phyloP scores from a whole-genome alignment of 2,888 invertebrate species.

The Perizoma flavofasciatum region DNA sequence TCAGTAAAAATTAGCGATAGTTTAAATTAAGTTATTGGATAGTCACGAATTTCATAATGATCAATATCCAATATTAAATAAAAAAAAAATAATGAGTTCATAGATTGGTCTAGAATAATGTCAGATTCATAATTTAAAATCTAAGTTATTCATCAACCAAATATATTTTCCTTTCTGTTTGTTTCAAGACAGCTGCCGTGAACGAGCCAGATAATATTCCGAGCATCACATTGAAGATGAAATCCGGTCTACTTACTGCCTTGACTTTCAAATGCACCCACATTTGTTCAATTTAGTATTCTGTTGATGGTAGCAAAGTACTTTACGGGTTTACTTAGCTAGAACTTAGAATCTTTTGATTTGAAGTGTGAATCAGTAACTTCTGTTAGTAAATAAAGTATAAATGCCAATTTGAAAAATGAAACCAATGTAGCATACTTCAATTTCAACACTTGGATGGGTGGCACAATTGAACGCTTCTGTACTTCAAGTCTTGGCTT shows the following conservation, averaged over 20 bases:
- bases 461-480: no score
- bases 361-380: slow-evolving; percentile 1
- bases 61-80: no score
- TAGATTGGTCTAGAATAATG: no score
- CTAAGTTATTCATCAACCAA: background rate
- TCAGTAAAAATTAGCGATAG: no score
- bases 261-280: slow-evolving; percentile 21
- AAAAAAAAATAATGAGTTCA: no score
- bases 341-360: slow-evolving; percentile 4
- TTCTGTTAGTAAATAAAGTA: slow-evolving; percentile 4
- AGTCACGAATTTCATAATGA: no score
- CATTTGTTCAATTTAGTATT: slow-evolving; percentile 22
- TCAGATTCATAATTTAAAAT: no score
- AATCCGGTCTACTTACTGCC: slow-evolving; percentile 5
- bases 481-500: no score
- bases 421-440: no score
- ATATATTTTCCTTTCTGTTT: background rate
- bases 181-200: background rate
- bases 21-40: no score
- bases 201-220: slow-evolving; percentile 15
- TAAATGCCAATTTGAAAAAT: no score
- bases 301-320: slow-evolving; percentile 21
- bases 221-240: slow-evolving; percentile 18
- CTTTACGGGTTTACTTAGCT: slow-evolving; percentile 13
- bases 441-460: no score